Evolutionary conservation across 2,888 invertebrate species (phyloP), one percentile per base, ranked within the genome.

Genomic region (Ellobium chinense): DNA sequence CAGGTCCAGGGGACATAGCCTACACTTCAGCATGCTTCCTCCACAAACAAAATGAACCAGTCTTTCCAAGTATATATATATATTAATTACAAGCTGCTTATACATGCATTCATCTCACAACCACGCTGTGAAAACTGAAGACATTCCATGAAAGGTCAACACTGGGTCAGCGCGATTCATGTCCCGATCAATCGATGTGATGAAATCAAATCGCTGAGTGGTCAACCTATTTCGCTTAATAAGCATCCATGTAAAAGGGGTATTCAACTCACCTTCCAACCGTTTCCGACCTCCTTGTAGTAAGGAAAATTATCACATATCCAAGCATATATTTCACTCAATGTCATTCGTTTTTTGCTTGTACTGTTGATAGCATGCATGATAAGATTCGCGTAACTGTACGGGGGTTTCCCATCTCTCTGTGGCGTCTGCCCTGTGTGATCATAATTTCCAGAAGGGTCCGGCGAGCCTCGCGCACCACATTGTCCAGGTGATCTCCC

Each of bases 271-370:
- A 96, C 96, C 95, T 95, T 96, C 96, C 96, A 96, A 1, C 95
- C 95, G 77, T 92, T 92, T 0, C 95, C 95, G 37, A 95, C 95
- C 88, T 95, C 95, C 91, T 95, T 95, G 90, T 95, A 96, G 91
- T 95, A 96, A 0, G 95, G 95, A 92, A 95, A 96, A 86, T 95
- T 95, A 84, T 95, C 95, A 88, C 95, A 95, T 66, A 96, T 96
- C 94, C 95, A 96, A 86, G 95, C 95, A 91, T 96, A 96, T 86
- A 96, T 96, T 92, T 96, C 95, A 86, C 95, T 95, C 54, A 96
- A 93, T 2, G 96, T 96, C 95, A 96, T 95, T 93, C 95, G 95
- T 87, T 95, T 95, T 89, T 94, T 95, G 1, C 94, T 93, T 1
- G 95, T 95, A 93, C 95, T 95, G 88, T 93, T 93, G 87, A 96